A percentile compares a stretch with the other conserved stretches of the same genome.
Evolutionary conservation across 2,888 invertebrate genomes (phyloP).

Genomic region (Eledona agricola): DNA sequence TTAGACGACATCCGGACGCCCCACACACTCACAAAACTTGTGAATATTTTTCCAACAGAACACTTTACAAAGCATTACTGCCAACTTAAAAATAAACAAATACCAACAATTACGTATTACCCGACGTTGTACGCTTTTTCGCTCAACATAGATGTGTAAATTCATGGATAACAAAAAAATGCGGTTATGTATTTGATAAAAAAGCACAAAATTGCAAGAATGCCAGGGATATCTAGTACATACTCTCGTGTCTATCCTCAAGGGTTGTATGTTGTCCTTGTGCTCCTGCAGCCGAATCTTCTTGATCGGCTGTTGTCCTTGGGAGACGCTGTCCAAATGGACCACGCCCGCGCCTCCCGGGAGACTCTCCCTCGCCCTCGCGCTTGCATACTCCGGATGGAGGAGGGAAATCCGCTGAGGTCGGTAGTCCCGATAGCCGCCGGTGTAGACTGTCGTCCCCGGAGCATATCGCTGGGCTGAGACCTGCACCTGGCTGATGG

Average conservation of each 20-base stretch:
- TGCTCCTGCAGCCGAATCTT: constrained; percentile 71
- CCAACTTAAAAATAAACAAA: too few relatives aligned
- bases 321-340: constrained; percentile 43
- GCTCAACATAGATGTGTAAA: too few relatives aligned
- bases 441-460: constrained; percentile 65
- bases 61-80: too few relatives aligned
- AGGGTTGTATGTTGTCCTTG: constrained; percentile 65
- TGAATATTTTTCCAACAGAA: too few relatives aligned
- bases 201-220: constrained; percentile 2
- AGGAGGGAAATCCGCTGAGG: constrained; percentile 75
- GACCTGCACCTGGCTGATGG: constrained; percentile 58
- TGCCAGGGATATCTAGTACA: too few relatives aligned
- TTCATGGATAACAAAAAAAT: too few relatives aligned
- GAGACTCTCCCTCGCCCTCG: constrained; percentile 43
- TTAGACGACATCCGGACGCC: too few relatives aligned
- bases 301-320: constrained; percentile 71
- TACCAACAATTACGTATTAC: too few relatives aligned
- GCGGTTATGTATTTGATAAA: too few relatives aligned
- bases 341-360: constrained; percentile 43
- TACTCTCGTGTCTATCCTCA: constrained; percentile 74
- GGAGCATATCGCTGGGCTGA: constrained; percentile 53
- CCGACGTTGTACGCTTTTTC: too few relatives aligned
- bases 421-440: constrained; percentile 64
- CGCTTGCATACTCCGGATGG: constrained; percentile 64
- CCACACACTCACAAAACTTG: too few relatives aligned